These are phyloP conservation scores for Sylvilagus bachmani DNA, from an alignment of 2,113 vertebrate genomes.

Conservation along the genomic window DNA sequence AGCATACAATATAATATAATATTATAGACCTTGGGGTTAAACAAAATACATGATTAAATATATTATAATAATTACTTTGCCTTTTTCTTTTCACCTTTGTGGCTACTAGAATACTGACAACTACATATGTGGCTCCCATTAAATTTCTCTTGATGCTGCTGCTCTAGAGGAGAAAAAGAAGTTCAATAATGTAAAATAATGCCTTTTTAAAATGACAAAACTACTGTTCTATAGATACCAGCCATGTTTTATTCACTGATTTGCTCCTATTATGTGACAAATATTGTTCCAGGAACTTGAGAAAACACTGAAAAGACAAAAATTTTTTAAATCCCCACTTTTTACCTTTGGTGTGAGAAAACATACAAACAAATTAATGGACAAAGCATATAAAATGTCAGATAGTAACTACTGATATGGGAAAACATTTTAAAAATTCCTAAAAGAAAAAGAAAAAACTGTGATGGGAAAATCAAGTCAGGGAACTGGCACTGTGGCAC, in stretches of 20 bases:
- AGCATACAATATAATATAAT: background rate
- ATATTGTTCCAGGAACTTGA: background rate
- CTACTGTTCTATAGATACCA: background rate
- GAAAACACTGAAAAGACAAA: background rate
- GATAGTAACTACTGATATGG: background rate
- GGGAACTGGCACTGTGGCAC: no score
- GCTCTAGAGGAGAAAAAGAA: background rate
- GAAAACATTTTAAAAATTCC: no score
- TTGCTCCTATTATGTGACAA: background rate
- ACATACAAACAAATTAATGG: background rate
- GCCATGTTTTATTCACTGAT: background rate
- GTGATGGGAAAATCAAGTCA: no score
- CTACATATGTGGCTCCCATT: background rate
- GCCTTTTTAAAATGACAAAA: constrained; percentile 2
- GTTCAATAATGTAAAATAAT: background rate
- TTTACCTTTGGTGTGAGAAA: background rate
- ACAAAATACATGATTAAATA: background rate
- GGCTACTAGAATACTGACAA: background rate
- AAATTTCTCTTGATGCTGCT: background rate
- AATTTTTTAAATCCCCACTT: background rate
- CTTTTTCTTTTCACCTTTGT: background rate
- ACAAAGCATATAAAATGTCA: background rate
- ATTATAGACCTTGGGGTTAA: background rate
- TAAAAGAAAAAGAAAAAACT: no score
- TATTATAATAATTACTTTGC: background rate